These are phyloP conservation scores for Epinephelus malabaricus DNA, from an alignment of 2,797 vertebrate species.

Conservation along the genomic window DNA sequence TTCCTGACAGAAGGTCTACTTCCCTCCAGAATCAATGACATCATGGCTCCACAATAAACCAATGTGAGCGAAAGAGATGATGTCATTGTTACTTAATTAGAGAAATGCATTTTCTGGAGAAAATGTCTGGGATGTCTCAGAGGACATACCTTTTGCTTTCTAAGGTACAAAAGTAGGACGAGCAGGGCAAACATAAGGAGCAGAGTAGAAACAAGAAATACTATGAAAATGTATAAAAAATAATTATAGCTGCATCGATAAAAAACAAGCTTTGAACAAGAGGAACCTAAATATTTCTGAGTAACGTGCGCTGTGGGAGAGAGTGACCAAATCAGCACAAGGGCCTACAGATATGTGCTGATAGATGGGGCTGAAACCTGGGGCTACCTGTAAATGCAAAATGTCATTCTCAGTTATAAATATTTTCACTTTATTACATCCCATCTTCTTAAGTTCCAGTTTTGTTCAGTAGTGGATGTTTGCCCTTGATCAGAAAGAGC, in stretches of 20 bases:
- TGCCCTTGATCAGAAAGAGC: conserved; percentile 12
- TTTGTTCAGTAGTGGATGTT: neutral
- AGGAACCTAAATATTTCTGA: neutral
- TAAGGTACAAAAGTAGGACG: neutral
- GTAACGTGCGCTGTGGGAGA: neutral
- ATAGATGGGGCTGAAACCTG: neutral
- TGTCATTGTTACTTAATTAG: conserved; percentile 43
- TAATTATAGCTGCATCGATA: neutral
- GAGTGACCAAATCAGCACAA: neutral
- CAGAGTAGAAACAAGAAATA: neutral
- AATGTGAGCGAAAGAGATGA: conserved; percentile 33
- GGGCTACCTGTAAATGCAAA: neutral
- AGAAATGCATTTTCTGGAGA: conserved; percentile 15
- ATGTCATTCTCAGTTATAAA: conserved; percentile 7
- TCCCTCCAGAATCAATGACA: conserved; percentile 43
- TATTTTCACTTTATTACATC: neutral
- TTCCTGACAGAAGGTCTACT: conserved; percentile 25
- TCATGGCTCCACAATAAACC: conserved; percentile 29
- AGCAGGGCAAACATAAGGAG: neutral
- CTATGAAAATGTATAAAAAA: neutral
- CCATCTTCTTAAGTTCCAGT: neutral
- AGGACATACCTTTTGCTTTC: neutral
- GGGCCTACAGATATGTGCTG: neutral
- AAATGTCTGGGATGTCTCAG: neutral
- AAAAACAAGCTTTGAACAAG: neutral